Evolutionary conservation across 2,888 invertebrate species (phyloP).

Genomic region (Nemotelus nigrinus): DNA sequence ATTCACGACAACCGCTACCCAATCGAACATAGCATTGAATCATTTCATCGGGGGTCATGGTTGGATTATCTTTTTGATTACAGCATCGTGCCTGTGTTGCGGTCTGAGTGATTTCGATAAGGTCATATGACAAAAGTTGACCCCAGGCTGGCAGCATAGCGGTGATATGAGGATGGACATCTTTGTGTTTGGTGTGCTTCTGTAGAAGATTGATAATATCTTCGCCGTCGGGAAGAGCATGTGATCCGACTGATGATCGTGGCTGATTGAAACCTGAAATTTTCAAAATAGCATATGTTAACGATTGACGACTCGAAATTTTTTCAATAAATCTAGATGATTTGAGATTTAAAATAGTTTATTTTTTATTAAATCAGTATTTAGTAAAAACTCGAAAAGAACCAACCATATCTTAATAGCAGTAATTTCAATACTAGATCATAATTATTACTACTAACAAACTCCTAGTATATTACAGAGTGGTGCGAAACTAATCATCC

Average conservation of each 20-base stretch:
- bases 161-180: conserved; percentile 78
- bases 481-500: too few species aligned
- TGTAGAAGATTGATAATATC: conserved; percentile 71
- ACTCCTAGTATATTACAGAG: too few species aligned
- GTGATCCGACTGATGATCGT: conserved; percentile 68
- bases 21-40: conserved; percentile 67
- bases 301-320: too few species aligned
- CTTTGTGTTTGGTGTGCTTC: conserved; percentile 66
- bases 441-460: too few species aligned
- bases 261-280: conserved; percentile 57
- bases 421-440: too few species aligned
- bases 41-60: conserved; percentile 43
- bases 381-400: too few species aligned
- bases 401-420: too few species aligned
- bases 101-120: conserved; percentile 74
- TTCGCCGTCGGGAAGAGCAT: conserved; percentile 71
- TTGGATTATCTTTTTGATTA: conserved; percentile 53
- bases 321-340: too few species aligned
- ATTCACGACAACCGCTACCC: conserved; percentile 70
- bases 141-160: conserved; percentile 84
- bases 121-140: conserved; percentile 77
- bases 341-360: too few species aligned
- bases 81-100: conserved; percentile 68
- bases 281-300: neutral
- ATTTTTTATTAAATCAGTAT: too few species aligned